These are phyloP conservation scores for Cantharis flavilabris DNA, from an alignment of 2,888 invertebrate species.

Conservation along the genomic window DNA sequence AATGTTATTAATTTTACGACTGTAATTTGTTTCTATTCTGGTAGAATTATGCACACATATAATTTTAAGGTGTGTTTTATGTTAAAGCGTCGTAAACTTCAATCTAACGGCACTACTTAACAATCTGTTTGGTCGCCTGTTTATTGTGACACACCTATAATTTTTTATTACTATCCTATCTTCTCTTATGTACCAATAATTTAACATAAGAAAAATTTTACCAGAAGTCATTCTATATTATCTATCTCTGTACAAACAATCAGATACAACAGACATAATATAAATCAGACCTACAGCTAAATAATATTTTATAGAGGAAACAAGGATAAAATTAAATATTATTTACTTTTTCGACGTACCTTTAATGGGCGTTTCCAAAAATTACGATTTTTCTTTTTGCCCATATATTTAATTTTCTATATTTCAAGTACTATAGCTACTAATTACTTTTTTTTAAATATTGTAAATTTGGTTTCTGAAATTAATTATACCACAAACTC, in stretches of 20 bases:
- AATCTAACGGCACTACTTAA: slow-evolving; percentile 3
- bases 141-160: slow-evolving; percentile 3
- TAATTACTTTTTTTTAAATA: neutral
- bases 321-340: too few species aligned
- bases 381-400: too few species aligned
- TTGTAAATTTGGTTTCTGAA: neutral
- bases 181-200: neutral
- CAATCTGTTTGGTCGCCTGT: neutral
- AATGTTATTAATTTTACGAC: slow-evolving; percentile 1
- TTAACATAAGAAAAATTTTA: neutral
- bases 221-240: neutral
- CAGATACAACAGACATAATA: neutral
- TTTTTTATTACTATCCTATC: slow-evolving; percentile 2
- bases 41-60: slow-evolving; percentile 1
- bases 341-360: too few species aligned
- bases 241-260: neutral
- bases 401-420: too few species aligned
- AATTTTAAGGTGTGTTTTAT: slow-evolving; percentile 2
- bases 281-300: neutral
- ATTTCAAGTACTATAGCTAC: neutral
- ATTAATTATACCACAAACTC: neutral
- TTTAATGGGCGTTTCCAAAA: too few species aligned
- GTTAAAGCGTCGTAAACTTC: neutral
- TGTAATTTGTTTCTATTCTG: slow-evolving; percentile 2
- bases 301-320: neutral